Percentiles rank a stretch among this genome's conserved stretches.
These are phyloP conservation scores for Pristionchus arcanus DNA, from an alignment of 2,888 invertebrate species.

Conservation along the genomic window DNA sequence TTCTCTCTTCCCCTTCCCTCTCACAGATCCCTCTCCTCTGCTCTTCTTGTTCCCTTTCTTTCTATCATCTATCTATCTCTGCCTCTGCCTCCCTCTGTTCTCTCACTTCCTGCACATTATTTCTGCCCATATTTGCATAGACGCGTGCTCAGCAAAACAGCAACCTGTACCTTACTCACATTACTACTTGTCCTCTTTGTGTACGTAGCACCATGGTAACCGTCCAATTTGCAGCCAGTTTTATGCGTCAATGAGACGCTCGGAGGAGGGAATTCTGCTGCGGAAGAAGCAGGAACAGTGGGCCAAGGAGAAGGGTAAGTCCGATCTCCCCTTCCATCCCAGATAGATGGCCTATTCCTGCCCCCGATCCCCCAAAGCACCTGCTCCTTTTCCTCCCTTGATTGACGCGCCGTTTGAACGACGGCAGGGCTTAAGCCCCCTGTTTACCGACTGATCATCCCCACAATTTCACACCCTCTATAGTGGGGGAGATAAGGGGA, in stretches of 20 bases:
- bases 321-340: not conserved
- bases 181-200: not conserved
- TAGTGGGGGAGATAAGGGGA: not conserved
- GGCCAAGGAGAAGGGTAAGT: conserved; percentile 54
- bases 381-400: not conserved
- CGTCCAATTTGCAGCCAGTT: not conserved
- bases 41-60: not conserved
- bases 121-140: conserved; percentile 34
- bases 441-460: conserved; percentile 45
- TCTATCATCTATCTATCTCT: conserved; percentile 39
- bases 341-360: not conserved
- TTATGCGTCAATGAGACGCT: conserved; percentile 50
- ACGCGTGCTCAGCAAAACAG: not conserved
- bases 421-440: not conserved
- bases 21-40: not conserved
- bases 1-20: not conserved
- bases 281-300: conserved; percentile 56
- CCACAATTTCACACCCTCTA: not conserved
- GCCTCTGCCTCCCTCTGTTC: not conserved
- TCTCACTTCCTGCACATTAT: conserved; percentile 7
- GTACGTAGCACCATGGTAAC: not conserved
- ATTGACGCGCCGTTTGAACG: conserved; percentile 10
- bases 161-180: not conserved
- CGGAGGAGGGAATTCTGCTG: conserved; percentile 47
- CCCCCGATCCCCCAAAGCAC: not conserved